phyloP scores from a whole-genome alignment of 2,888 invertebrate species.

The Sphaerophoria taeniata region DNA sequence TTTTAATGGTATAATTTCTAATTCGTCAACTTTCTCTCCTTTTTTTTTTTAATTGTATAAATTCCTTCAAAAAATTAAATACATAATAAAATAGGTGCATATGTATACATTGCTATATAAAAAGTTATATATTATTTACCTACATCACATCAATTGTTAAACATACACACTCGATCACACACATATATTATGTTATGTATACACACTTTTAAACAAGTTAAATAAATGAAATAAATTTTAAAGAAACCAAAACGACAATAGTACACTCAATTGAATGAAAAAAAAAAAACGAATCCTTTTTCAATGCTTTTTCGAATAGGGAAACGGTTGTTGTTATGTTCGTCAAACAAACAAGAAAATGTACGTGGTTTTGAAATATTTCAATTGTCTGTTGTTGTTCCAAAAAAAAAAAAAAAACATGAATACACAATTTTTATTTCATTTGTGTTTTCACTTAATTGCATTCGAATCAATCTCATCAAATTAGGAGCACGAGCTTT shows the following conservation, averaged over 20 bases:
- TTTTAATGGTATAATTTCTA: neutral
- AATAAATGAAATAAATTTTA: conserved; percentile 2
- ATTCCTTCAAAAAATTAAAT: conserved; percentile 23
- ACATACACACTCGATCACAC: conserved; percentile 40
- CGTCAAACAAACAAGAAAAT: too few relatives aligned
- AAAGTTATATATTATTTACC: conserved; percentile 4
- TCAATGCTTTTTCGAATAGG: neutral
- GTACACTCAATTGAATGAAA: conserved; percentile 29
- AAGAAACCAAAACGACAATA: conserved; percentile 11
- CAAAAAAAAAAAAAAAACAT: too few relatives aligned
- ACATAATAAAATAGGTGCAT: conserved; percentile 60
- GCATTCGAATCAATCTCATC: too few relatives aligned
- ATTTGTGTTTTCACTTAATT: too few relatives aligned
- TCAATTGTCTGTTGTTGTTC: too few relatives aligned
- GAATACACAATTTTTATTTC: too few relatives aligned
- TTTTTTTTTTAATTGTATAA: conserved; percentile 53
- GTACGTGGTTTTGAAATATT: too few relatives aligned
- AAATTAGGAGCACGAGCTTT: too few relatives aligned
- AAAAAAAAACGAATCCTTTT: neutral
- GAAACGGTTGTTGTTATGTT: too few relatives aligned
- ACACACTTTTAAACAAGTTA: conserved; percentile 32
- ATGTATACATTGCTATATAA: conserved; percentile 57
- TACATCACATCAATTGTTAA: conserved; percentile 64
- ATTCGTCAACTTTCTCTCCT: neutral
- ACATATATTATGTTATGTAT: conserved; percentile 10